A percentile compares a stretch with the other conserved stretches of the same genome.
phyloP scores from a whole-genome alignment of 1,140 invertebrate genomes.

The Oryzaephilus surinamensis region DNA sequence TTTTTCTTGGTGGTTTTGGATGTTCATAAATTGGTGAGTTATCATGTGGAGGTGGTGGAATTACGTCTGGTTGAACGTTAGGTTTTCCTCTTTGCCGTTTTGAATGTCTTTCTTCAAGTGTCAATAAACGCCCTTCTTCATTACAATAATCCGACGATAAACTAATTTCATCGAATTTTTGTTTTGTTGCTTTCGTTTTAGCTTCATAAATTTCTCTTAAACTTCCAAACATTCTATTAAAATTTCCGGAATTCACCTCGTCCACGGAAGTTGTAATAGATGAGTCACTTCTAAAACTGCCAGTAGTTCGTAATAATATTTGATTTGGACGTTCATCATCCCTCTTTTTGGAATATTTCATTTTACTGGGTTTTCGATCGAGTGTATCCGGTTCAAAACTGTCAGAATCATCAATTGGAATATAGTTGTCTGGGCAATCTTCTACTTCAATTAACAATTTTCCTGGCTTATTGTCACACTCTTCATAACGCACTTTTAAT shows the following conservation, averaged over 20 bases:
- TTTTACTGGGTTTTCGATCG: slow-evolving; percentile 64
- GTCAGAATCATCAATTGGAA: slow-evolving; percentile 58
- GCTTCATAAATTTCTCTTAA: slow-evolving; percentile 63
- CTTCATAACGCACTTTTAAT: slow-evolving; percentile 42
- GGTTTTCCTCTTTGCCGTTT: slow-evolving; percentile 51
- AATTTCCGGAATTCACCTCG: slow-evolving; percentile 17
- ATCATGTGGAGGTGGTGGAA: slow-evolving; percentile 46
- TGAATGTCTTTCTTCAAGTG: slow-evolving; percentile 53
- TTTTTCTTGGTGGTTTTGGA: slow-evolving; percentile 44
- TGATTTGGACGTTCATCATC: slow-evolving; percentile 44
- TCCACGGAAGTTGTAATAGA: background rate
- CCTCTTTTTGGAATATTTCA: slow-evolving; percentile 17
- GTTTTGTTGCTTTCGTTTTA: slow-evolving; percentile 33
- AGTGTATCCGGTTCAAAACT: slow-evolving; percentile 74
- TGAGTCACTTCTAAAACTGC: slow-evolving; percentile 48
- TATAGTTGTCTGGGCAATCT: slow-evolving; percentile 58
- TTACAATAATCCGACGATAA: too few relatives aligned
- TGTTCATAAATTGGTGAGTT: slow-evolving; percentile 46
- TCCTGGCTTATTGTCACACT: slow-evolving; percentile 51
- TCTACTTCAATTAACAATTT: slow-evolving; percentile 69
- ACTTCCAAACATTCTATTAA: slow-evolving; percentile 48
- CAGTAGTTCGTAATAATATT: slow-evolving; percentile 44
- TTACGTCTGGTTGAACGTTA: slow-evolving; percentile 47
- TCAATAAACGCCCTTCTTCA: slow-evolving; percentile 43
- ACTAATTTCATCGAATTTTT: slow-evolving; percentile 15